Evolutionary conservation across 2,888 invertebrate species (phyloP), one percentile per base, ranked within the genome.

Genomic region (Plutella xylostella): DNA sequence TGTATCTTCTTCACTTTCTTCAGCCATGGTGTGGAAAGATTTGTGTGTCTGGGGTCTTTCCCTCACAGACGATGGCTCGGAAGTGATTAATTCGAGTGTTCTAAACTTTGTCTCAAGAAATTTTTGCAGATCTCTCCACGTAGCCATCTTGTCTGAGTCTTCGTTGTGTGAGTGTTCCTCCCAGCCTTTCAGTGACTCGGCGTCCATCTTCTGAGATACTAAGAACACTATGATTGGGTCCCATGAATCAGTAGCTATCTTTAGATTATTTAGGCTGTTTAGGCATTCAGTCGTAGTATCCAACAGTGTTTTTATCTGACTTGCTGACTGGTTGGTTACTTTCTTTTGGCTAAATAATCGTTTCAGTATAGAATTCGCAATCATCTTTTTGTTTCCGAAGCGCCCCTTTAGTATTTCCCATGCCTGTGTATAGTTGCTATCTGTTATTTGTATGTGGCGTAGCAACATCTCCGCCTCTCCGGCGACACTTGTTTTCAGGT

Each of bases 401-500:
- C 54, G 40, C 1, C 14, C 11, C 6, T 49, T 42, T 33, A 57
- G 44, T 18, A 46, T 25, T 14, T 41, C 21, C 58, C 55, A 57
- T 25, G 49, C 48, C 12, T n/a, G 15, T 4, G 4, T 33, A 42
- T 56, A 57, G 40, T 50, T 58, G 3, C 40, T 48, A 0, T 34
- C 30, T 0, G 52, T 51, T 2, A 54, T 45, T 0, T 47, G 44
- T 1, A 51, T 40, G 21, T 55, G 48, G 9, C 53, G 18, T 2
- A 56, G 18, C 1, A 56, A 21, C 19, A 48, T 52, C 20, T 60
- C 56, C 2, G 55, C 56, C 17, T 59, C 58, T 2, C 55, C 56
- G 0, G 46, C 30, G 7, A 55, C 15, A 35, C 52, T 33, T 0
- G 46, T 43, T 11, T 55, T 58, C 3, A 58, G 22, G 37, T 58